These are phyloP conservation scores for Anneissia japonica DNA, from an alignment of 35 echinoderm and acorn worm genomes.

Conservation along the genomic window DNA sequence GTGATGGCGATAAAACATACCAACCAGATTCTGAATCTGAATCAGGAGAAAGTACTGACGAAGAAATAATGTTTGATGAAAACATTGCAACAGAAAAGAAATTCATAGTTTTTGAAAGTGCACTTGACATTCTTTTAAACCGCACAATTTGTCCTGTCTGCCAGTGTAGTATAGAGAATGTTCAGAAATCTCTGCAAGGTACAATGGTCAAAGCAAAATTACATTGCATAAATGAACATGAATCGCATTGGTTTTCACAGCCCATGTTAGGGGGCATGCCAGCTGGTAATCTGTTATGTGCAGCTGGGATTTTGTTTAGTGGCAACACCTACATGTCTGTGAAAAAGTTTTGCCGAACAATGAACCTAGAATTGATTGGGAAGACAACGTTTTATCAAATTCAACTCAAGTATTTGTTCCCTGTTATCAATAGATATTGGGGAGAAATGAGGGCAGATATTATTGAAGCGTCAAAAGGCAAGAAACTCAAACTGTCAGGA, in stretches of 20 bases:
- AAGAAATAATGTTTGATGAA: not conserved
- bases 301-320: constrained; percentile 38
- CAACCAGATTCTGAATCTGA: not conserved
- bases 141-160: not conserved
- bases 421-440: constrained; percentile 19
- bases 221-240: constrained; percentile 8
- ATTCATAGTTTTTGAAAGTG: constrained; percentile 16
- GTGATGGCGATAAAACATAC: not conserved
- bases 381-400: constrained; percentile 8
- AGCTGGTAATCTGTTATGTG: constrained; percentile 17
- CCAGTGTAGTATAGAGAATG: not conserved
- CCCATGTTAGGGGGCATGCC: constrained; percentile 12
- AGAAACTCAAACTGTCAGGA: not conserved
- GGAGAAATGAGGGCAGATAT: not conserved
- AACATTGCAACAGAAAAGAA: not conserved
- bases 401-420: constrained; percentile 7
- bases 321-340: constrained; percentile 17
- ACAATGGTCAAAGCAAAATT: not conserved
- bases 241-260: constrained; percentile 21
- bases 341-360: not conserved
- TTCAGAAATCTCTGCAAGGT: not conserved
- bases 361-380: constrained; percentile 14
- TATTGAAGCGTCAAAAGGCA: not conserved
- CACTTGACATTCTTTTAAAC: not conserved
- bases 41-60: not conserved